Conservation (phyloP, 2,113 vertebrate species). For the Apus apus region DNA sequence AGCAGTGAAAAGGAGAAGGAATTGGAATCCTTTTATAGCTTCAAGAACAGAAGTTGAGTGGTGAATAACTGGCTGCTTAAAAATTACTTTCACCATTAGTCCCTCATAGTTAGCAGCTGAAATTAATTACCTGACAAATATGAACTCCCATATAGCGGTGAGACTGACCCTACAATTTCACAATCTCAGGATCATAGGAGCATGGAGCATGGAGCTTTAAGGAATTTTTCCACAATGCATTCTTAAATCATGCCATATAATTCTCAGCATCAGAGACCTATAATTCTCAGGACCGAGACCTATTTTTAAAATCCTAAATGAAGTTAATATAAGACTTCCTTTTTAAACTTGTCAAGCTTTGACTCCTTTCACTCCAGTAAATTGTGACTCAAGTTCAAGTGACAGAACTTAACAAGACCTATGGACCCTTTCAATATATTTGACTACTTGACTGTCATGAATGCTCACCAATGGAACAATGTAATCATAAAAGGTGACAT, state of each 20-base stretch:
- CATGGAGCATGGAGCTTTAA: not conserved
- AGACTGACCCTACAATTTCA: not conserved
- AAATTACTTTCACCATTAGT: not conserved
- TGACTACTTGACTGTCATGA: not conserved
- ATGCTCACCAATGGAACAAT: not conserved
- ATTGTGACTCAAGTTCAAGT: not conserved
- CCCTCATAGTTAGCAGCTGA: not conserved
- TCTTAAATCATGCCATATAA: not conserved
- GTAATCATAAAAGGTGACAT: not conserved
- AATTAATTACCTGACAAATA: not conserved
- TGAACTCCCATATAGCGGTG: not conserved
- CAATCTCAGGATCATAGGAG: not conserved
- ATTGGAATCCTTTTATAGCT: not conserved
- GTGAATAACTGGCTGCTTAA: not conserved
- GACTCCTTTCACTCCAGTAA: conserved; percentile 6
- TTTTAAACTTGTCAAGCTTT: conserved; percentile 11
- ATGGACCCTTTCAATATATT: not conserved
- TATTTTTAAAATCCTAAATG: not conserved
- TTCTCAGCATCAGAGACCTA: not conserved
- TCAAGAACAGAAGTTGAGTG: not conserved
- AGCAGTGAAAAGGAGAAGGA: too few relatives aligned
- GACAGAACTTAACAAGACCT: conserved; percentile 5
- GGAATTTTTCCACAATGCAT: not conserved
- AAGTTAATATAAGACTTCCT: not conserved
- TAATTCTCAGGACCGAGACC: not conserved